A percentile compares a stretch with the other conserved stretches of the same genome.
phyloP scores from a whole-genome alignment of 2,797 vertebrate genomes.

The Karalla daura region DNA sequence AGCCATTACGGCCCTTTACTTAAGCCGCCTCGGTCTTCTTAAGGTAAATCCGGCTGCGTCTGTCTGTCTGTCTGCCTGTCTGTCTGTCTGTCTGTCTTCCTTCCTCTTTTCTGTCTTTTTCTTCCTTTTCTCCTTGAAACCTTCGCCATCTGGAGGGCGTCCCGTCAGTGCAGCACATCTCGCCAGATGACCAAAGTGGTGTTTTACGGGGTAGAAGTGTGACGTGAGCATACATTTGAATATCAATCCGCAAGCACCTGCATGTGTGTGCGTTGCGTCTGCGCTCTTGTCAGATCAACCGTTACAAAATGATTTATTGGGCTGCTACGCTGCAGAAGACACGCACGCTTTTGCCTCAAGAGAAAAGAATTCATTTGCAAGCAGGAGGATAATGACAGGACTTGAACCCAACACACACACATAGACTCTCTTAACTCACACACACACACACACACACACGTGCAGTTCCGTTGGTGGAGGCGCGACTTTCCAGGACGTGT shows the following conservation, averaged over 20 bases:
- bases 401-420: conserved; percentile 4
- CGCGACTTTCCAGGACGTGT: conserved; percentile 29
- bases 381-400: conserved; percentile 21
- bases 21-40: conserved; percentile 48
- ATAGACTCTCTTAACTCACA: no score
- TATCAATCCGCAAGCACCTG: conserved; percentile 61
- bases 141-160: conserved; percentile 74
- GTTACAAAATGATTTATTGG: conserved; percentile 60
- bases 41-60: conserved; percentile 47
- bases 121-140: conserved; percentile 37
- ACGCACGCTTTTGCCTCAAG: conserved; percentile 34
- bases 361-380: conserved; percentile 46
- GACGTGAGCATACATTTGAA: conserved; percentile 68
- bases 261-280: conserved; percentile 36
- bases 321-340: conserved; percentile 23
- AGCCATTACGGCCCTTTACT: conserved; percentile 69
- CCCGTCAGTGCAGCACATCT: conserved; percentile 56
- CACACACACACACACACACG: no score
- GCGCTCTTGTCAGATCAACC: conserved; percentile 55
- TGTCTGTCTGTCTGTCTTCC: conserved; percentile 13
- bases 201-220: conserved; percentile 52
- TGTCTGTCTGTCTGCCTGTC: conserved; percentile 32
- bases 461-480: background rate
- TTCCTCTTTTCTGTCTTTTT: conserved; percentile 12
- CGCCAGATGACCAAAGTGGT: conserved; percentile 56